Conservation (phyloP, 2,797 vertebrate species). For the Muscicapa comitata region DNA sequence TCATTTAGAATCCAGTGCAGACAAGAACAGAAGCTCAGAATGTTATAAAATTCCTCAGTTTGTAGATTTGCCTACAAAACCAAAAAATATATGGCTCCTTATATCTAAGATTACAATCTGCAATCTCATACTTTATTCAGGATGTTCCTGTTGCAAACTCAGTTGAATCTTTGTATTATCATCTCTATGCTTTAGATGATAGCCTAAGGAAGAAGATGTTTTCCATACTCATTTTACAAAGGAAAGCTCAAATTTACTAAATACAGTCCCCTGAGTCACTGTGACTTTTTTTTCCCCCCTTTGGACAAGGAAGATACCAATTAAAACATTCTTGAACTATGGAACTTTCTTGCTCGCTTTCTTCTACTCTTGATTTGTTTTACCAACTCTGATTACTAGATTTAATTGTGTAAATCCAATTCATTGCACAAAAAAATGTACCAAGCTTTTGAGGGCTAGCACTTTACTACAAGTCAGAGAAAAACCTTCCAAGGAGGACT, state of each 20-base stretch:
- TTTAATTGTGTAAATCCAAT: neutral
- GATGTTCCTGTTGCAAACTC: neutral
- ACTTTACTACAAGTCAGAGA: neutral
- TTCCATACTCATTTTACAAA: neutral
- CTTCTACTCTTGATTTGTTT: neutral
- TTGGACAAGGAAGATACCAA: neutral
- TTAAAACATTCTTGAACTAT: neutral
- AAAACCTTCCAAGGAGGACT: neutral
- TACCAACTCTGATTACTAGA: neutral
- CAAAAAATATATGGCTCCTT: neutral
- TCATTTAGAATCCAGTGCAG: neutral
- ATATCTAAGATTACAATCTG: neutral
- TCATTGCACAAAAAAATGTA: neutral
- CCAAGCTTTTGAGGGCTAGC: neutral
- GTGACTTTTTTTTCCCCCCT: accelerated
- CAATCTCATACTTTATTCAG: neutral
- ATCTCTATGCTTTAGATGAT: neutral
- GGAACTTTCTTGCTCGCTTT: neutral
- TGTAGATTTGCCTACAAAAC: neutral
- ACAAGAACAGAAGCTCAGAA: neutral
- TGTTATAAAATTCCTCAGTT: neutral
- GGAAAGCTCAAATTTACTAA: neutral
- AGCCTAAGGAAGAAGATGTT: neutral
- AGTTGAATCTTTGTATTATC: neutral
- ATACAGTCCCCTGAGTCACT: neutral